Evolutionary conservation across 2,888 invertebrate species (phyloP).

Genomic region (Ophraella communa): DNA sequence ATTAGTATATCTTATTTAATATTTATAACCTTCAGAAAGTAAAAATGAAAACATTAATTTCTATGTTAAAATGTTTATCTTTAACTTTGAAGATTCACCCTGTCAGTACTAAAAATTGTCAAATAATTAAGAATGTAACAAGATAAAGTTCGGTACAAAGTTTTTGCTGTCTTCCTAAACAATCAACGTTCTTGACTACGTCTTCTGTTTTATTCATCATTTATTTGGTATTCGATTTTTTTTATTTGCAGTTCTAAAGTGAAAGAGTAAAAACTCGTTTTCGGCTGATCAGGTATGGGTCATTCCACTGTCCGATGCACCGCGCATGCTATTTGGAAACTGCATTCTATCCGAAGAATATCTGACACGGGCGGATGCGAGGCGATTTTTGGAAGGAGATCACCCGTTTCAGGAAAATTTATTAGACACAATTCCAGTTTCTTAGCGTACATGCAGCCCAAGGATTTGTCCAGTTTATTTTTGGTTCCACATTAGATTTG

Average conservation of each 20-base stretch:
- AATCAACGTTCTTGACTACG: constrained; percentile 32
- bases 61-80: too few species aligned
- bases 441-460: background rate
- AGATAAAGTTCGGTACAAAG: constrained; percentile 18
- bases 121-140: constrained; percentile 19
- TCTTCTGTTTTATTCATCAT: constrained; percentile 48
- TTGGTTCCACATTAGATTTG: too few species aligned
- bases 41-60: too few species aligned
- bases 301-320: constrained; percentile 53
- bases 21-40: too few species aligned
- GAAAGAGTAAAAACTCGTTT: constrained; percentile 55
- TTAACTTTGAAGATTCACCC: background rate
- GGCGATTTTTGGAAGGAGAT: background rate
- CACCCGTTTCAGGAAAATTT: background rate
- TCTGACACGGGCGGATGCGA: constrained; percentile 7
- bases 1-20: too few species aligned
- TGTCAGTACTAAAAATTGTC: constrained; percentile 15
- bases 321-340: constrained; percentile 40
- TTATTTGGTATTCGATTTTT: constrained; percentile 47
- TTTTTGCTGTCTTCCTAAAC: constrained; percentile 23
- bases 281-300: constrained; percentile 55
- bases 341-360: constrained; percentile 32
- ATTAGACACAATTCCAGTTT: background rate
- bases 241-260: constrained; percentile 50
- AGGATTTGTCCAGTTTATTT: too few species aligned